Evolutionary conservation across 2,888 invertebrate species (phyloP), one percentile per base, ranked within the genome.

Genomic region (Tolmerus cingulatus): DNA sequence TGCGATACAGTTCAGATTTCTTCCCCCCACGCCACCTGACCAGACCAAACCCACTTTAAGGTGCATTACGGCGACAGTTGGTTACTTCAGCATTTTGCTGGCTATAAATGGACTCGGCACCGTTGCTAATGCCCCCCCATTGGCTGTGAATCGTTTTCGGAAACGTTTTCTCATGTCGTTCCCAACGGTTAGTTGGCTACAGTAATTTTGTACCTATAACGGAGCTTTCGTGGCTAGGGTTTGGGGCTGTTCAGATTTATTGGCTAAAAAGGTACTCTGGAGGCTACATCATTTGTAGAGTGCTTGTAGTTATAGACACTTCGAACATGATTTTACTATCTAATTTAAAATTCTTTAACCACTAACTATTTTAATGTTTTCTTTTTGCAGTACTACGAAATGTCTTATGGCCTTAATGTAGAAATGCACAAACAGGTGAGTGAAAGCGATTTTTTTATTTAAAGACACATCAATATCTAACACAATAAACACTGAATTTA

Each of bases 371-470:
- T 74, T 51, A 51, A 16, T n/a, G 5, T 55, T 88, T 88, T 87
- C 88, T 90, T 90, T 92, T 90, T 93, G 91, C 95, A 97, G 97
- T 98, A 98, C 94, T 98, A 98, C 94, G 98, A 98, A 94, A 98
- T 98, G 97, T 97, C 97, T 86, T 98, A 97, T 93, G 97, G 97
- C 90, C 95, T 98, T 91, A 97, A 98, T 94, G 97, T 97, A 91
- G 98, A 98, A 94, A 97, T 98, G 97, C 97, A 97, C 94, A 98
- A 98, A 94, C 98, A 97, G 95, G 96, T 96, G 94, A 93, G 93
- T 86, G 27, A 37, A 27, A 27, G 2, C 2, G 14, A 66, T 23
- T 19, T 66, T 66, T 5, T 5, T 12, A n/a, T 55, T 55, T 16
- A 4, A 55, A 55, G 19, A 2, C 1, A 4, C 3, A 19, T 19